These are phyloP conservation scores for Acanthurus leucopareius DNA, from an alignment of 2,797 vertebrate genomes.

Conservation along the genomic window DNA sequence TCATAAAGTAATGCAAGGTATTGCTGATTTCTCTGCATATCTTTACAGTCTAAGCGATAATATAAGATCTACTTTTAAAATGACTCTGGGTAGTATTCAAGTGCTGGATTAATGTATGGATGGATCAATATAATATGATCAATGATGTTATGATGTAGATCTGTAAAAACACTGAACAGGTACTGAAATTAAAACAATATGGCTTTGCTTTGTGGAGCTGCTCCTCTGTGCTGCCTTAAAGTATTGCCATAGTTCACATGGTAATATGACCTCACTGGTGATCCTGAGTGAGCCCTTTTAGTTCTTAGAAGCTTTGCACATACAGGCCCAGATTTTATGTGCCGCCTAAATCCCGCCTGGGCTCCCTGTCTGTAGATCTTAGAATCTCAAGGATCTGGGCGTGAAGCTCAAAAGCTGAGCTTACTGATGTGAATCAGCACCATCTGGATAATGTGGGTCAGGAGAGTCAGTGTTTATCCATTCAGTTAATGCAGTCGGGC, in stretches of 20 bases:
- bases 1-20: constrained; percentile 5
- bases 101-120: background rate
- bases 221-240: constrained; percentile 13
- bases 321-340: constrained; percentile 63
- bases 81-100: background rate
- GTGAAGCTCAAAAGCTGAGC: constrained; percentile 66
- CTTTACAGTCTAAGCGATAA: constrained; percentile 4
- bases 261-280: constrained; percentile 66
- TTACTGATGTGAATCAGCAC: constrained; percentile 71
- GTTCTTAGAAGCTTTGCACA: constrained; percentile 68
- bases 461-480: constrained; percentile 43
- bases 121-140: background rate
- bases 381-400: constrained; percentile 70
- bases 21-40: constrained; percentile 16
- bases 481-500: constrained; percentile 16
- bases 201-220: constrained; percentile 25
- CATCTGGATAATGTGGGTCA: constrained; percentile 73
- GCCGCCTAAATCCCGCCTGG: constrained; percentile 61
- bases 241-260: constrained; percentile 55
- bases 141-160: background rate
- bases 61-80: background rate
- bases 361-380: constrained; percentile 58
- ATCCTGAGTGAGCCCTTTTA: constrained; percentile 57
- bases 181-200: constrained; percentile 7
- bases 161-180: constrained; percentile 1